Base-by-base conservation (phyloP, 2,888 invertebrate species). In the Petrophora chlorosata region DNA sequence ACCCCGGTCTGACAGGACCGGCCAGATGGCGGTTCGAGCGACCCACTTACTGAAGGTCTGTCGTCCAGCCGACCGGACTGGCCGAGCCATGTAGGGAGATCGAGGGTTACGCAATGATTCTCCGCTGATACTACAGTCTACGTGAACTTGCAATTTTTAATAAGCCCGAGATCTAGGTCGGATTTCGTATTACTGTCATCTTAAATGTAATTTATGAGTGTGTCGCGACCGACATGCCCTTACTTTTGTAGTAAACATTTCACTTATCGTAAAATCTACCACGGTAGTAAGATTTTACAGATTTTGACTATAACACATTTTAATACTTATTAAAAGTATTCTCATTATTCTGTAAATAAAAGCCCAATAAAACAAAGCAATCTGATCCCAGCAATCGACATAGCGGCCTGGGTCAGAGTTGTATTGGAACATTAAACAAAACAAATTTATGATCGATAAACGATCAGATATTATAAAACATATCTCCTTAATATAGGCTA, bases 1-100 rank as follows among this genome's bases (percentile, higher is more conserved):
- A 71, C 76, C 80, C 74, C 61, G 75, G 70, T 74, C 76, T 63
- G 82, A 70, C 73, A 71, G 72, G 79, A 70, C 73, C 72, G 72
- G 79, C 87, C 87, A 88, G 85, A 88, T 88, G 88, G 87, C 79
- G 80, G 79, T 79, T 79, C 74, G 59, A 70, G 58, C 81, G 88
- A 85, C 88, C 87, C 82, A 89, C 84, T 79, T 87, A 69, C 61
- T 74, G 84, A 89, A 89, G 88, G 88, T 82, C 25, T 10, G 25
- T 10, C 25, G 25, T 25, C 84, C 81, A 69, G 57, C 65, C 65
- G 67, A 65, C 74, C 74, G 74, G 79, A 70, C 73, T 64, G 73
- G 65, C 70, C 70, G 65, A 63, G 64, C 86, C 86, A 73, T 85
- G 65, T 84, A 87, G 65, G 87, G 85, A 65, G 59, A 54, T 61